Evolutionary conservation across 2,113 vertebrate genomes (phyloP).

Genomic region (Physeter macrocephalus): DNA sequence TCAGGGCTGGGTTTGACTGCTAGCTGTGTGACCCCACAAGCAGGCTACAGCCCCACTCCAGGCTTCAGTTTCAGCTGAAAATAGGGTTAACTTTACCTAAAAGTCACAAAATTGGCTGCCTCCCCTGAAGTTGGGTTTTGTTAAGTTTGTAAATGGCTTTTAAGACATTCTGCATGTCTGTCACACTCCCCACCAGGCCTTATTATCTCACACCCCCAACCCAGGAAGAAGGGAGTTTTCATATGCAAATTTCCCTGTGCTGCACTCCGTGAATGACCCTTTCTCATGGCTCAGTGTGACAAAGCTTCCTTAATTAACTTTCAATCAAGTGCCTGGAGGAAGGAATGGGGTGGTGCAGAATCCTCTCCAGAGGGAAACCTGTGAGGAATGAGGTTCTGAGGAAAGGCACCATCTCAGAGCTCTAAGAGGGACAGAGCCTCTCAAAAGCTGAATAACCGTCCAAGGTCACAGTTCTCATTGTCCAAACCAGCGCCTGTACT

Average conservation of each 20-base stretch:
- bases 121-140: not conserved
- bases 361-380: not conserved
- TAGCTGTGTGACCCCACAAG: not conserved
- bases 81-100: not conserved
- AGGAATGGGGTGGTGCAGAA: not conserved
- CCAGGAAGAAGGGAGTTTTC: not conserved
- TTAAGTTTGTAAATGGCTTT: not conserved
- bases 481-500: not conserved
- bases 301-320: conserved; percentile 52
- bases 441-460: not conserved
- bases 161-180: not conserved
- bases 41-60: not conserved
- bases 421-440: not conserved
- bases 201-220: not conserved
- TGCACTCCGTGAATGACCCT: not conserved
- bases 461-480: not conserved
- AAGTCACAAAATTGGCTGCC: not conserved
- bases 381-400: not conserved
- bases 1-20: not conserved
- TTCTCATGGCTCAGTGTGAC: not conserved
- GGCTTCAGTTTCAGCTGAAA: not conserved
- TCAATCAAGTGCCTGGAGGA: conserved; percentile 1
- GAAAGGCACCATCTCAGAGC: not conserved
- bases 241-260: conserved; percentile 17
- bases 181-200: not conserved